phyloP scores from a whole-genome alignment of 64 coral and sea anemone species.

The Montipora foliosa region DNA sequence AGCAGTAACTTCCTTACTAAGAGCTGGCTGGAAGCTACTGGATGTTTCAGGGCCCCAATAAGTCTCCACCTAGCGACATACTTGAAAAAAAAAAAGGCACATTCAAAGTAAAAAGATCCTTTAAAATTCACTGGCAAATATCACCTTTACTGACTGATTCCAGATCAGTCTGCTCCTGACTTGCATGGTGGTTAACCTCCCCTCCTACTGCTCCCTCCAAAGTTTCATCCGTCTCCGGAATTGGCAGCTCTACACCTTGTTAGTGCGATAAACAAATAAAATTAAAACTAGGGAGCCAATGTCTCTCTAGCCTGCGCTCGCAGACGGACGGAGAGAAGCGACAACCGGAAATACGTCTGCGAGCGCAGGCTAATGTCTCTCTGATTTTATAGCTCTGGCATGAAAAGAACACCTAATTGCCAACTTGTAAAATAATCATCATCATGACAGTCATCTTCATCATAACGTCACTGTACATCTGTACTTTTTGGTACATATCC shows the following conservation, averaged over 20 bases:
- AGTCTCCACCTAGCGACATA: no score
- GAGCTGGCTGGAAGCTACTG: no score
- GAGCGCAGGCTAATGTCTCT: neutral
- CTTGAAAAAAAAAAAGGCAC: no score
- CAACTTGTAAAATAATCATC: no score
- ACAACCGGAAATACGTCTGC: no score
- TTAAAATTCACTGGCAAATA: neutral
- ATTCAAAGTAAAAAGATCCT: neutral
- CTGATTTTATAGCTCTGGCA: neutral
- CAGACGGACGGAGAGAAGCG: no score
- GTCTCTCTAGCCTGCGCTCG: neutral
- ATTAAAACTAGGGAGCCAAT: neutral
- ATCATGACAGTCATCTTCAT: no score
- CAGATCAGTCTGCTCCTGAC: constrained; percentile 18
- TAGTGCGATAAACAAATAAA: neutral
- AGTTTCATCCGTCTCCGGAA: constrained; percentile 18
- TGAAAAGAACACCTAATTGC: no score
- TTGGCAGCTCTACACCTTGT: neutral
- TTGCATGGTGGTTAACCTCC: constrained; percentile 4
- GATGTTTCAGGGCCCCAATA: no score
- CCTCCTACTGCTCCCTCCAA: constrained; percentile 24
- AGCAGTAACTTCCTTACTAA: no score
- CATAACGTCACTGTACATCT: no score
- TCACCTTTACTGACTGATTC: constrained; percentile 52
- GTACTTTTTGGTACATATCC: no score